Evolutionary conservation across 1,140 invertebrate species (phyloP), one percentile per base, ranked within the genome.

Genomic region (Drosophila ironensis): DNA sequence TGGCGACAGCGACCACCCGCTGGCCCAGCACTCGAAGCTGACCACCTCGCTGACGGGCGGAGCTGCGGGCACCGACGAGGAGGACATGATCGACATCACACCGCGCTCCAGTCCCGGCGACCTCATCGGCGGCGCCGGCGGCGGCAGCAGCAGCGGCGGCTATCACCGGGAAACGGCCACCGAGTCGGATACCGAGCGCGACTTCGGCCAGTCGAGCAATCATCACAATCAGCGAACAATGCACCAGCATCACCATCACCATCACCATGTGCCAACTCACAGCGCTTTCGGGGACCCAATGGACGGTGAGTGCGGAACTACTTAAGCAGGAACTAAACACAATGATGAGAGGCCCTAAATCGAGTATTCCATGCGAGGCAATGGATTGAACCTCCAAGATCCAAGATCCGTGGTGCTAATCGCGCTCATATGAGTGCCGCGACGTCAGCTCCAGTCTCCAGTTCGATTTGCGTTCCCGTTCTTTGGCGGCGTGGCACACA

Each of bases 51-150:
- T 87, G 60, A 81, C 72, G 56, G 75, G n/a, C n/a, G n/a, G n/a
- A n/a, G n/a, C 80, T 64, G 87, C 88, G 52, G 56, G 37, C 27
- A 89, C 88, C 50, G 92, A 92, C 52, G 92, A 93, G 80, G 93
- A 94, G 76, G 93, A 93, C 76, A 93, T 93, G 93, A 92, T 93
- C 50, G 93, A 94, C 76, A 93, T 94, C 30, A 92, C 92, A 22
- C 89, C 89, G 33, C 77, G 82, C 24, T 88, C 88, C 28, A 89
- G 88, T 82, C 88, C 88, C 2, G 86, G 72, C 12, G 88, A 89
- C 28, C 30, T 81, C 27, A 71, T 74, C 12, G 60, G 59, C 11
- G 72, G 67, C 20, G 41, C n/a, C 7, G 48, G 52, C 25, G 60
- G 61, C 6, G 42, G 56, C 4, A 40, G 56, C 5, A 74, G 57